A percentile compares a stretch with the other conserved stretches of the same genome.
Conservation (phyloP, 2,888 invertebrate genomes). For the Acholoe squamosa region DNA sequence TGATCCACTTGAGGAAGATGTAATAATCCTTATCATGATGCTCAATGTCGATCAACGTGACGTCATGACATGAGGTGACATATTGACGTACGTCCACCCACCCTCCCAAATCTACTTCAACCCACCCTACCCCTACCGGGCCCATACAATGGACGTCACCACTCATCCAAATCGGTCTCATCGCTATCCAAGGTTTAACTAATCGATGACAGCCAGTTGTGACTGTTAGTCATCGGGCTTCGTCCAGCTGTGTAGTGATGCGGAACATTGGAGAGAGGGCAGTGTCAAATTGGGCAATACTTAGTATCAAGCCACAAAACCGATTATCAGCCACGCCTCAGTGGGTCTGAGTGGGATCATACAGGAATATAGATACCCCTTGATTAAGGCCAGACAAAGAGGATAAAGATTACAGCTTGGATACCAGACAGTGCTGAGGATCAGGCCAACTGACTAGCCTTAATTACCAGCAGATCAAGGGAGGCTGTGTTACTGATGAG, state of each 20-base stretch:
- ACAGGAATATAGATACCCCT: not conserved
- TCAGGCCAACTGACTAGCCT: no score
- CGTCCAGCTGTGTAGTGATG: slow-evolving; percentile 5
- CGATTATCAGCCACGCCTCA: not conserved
- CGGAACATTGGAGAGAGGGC: not conserved
- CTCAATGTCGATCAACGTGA: not conserved
- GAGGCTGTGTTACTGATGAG: no score
- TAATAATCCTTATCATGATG: no score
- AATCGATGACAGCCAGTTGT: slow-evolving; percentile 18
- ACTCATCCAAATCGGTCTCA: not conserved
- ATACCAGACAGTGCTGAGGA: no score
- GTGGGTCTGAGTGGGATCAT: not conserved
- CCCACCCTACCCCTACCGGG: no score
- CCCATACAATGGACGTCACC: not conserved
- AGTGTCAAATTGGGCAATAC: not conserved
- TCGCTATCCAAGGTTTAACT: not conserved
- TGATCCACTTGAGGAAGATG: no score
- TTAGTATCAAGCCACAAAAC: not conserved
- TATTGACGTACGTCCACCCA: not conserved
- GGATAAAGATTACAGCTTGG: no score
- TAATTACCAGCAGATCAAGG: no score
- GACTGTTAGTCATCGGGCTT: not conserved
- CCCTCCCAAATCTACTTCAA: no score
- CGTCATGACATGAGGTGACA: not conserved
- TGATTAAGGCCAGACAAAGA: slow-evolving; percentile 13